Percentiles rank a stretch among this genome's conserved stretches.
These are phyloP conservation scores for Saccostrea glomerata DNA, from an alignment of 1,140 invertebrate genomes.

Conservation along the genomic window DNA sequence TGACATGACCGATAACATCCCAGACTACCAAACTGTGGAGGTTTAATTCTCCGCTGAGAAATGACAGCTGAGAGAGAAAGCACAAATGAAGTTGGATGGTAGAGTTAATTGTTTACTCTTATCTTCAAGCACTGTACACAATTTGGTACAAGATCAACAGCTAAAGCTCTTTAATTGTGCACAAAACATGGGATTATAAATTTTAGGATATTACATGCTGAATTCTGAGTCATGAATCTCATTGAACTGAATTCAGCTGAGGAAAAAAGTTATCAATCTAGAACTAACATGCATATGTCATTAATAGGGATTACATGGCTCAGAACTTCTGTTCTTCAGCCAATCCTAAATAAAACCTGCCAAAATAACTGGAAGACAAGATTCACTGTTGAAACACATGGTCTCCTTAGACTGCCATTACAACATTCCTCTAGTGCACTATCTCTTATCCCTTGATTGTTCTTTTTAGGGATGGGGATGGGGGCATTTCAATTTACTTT, in stretches of 20 bases:
- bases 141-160: background rate
- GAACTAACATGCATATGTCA: slow-evolving; percentile 17
- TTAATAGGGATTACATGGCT: slow-evolving; percentile 2
- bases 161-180: too few species aligned
- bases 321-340: background rate
- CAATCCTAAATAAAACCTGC: slow-evolving; percentile 4
- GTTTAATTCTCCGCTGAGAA: background rate
- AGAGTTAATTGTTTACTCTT: background rate
- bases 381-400: background rate
- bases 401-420: background rate
- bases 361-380: background rate
- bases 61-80: background rate
- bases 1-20: background rate
- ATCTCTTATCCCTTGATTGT: too few species aligned
- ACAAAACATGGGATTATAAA: too few species aligned
- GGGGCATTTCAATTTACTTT: too few species aligned
- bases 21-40: background rate
- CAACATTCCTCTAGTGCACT: too few species aligned
- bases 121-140: background rate
- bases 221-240: background rate
- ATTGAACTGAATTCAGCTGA: background rate
- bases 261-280: slow-evolving; percentile 19
- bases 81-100: background rate
- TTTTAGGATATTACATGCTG: too few species aligned
- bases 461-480: too few species aligned